Conservation (phyloP, 2,113 vertebrate species). For the Oriolus oriolus region DNA sequence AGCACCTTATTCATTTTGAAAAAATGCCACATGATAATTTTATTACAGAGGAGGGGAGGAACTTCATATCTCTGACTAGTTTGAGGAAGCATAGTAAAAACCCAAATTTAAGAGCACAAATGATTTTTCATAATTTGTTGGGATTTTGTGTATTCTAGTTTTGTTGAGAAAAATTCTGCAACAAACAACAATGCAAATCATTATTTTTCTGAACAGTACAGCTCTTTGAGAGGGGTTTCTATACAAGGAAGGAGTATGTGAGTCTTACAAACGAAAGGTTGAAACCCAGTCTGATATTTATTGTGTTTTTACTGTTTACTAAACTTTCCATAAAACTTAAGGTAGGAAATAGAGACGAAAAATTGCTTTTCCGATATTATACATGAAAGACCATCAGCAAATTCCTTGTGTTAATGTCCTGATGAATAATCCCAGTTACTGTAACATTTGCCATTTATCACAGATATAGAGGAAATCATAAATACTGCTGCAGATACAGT, state of each 20-base stretch:
- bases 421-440: background rate
- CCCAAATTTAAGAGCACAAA: background rate
- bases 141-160: background rate
- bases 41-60: background rate
- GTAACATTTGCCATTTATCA: background rate
- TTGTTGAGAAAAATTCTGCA: background rate
- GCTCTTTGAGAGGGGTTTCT: background rate
- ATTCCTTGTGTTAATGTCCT: background rate
- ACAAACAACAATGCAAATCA: background rate
- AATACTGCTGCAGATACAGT: background rate
- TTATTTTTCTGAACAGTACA: background rate
- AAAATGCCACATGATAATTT: background rate
- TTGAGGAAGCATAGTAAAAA: background rate
- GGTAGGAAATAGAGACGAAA: background rate
- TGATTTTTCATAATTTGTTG: background rate
- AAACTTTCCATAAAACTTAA: background rate
- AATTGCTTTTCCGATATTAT: background rate
- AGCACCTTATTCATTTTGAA: background rate
- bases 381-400: background rate
- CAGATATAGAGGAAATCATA: background rate
- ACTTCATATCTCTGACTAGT: background rate
- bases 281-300: background rate
- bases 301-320: background rate
- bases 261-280: background rate
- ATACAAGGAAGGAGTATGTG: background rate